These are phyloP conservation scores for Sisyra terminalis DNA, from an alignment of 2,888 invertebrate genomes.

Conservation along the genomic window DNA sequence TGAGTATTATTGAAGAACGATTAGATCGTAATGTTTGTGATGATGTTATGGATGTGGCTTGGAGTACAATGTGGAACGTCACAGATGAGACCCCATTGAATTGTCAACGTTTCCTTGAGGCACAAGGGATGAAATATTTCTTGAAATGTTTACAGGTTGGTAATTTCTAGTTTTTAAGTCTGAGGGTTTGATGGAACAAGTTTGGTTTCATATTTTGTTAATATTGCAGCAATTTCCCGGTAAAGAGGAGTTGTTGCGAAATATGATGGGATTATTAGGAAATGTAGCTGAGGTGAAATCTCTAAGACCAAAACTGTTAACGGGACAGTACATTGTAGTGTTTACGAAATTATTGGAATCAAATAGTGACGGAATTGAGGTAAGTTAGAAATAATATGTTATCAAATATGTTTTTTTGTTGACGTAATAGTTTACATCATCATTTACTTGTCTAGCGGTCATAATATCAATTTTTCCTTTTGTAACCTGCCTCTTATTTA, in stretches of 20 bases:
- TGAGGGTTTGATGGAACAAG: conserved; percentile 2
- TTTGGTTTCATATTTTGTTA: conserved; percentile 6
- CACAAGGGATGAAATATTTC: conserved; percentile 81
- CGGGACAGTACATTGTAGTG: conserved; percentile 63
- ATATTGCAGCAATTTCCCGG: conserved; percentile 59
- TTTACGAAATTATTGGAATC: conserved; percentile 77
- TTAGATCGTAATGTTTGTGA: conserved; percentile 66
- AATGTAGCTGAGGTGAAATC: conserved; percentile 90
- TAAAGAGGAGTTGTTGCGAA: conserved; percentile 78
- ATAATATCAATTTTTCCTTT: too few relatives aligned
- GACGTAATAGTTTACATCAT: too few relatives aligned
- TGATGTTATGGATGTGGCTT: conserved; percentile 92
- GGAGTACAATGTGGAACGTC: conserved; percentile 99
- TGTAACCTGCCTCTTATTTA: too few relatives aligned
- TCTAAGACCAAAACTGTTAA: conserved; percentile 70
- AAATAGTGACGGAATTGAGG: conserved; percentile 87
- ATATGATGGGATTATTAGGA: conserved; percentile 96
- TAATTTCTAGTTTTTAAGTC: conserved; percentile 11
- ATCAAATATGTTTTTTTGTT: conserved; percentile 5
- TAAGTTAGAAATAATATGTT: conserved; percentile 20
- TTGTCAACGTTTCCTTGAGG: conserved; percentile 78
- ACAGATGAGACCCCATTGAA: conserved; percentile 92
- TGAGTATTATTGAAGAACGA: conserved; percentile 70
- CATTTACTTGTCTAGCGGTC: too few relatives aligned
- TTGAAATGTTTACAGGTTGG: conserved; percentile 69